Evolutionary conservation across 2,797 vertebrate genomes (phyloP).

Genomic region (Hypotaenidia philippensis): DNA sequence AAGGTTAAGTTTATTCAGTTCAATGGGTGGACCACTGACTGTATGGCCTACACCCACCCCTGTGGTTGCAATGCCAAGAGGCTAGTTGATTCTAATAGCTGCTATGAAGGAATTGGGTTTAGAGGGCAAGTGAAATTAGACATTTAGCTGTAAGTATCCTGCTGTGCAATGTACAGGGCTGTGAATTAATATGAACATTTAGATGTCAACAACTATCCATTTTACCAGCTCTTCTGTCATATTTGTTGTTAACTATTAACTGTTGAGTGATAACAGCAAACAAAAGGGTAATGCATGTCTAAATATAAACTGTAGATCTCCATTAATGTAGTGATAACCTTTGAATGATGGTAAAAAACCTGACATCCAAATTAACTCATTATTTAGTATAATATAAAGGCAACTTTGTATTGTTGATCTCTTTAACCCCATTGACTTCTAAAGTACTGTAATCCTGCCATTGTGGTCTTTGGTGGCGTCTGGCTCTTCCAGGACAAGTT

Average conservation of each 20-base stretch:
- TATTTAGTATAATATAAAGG: neutral
- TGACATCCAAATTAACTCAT: neutral
- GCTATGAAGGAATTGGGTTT: neutral
- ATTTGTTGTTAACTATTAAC: neutral
- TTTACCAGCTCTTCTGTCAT: neutral
- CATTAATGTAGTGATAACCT: neutral
- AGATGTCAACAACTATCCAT: neutral
- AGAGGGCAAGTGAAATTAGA: neutral
- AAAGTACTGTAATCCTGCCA: neutral
- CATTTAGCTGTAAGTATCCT: neutral
- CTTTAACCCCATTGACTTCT: neutral
- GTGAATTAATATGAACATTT: neutral
- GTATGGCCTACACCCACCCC: too few relatives aligned
- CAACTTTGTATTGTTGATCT: neutral
- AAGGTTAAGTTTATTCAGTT: neutral
- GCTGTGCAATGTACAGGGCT: neutral
- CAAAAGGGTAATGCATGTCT: neutral
- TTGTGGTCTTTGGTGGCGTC: neutral
- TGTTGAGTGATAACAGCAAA: neutral
- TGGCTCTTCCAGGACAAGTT: neutral
- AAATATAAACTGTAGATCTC: neutral
- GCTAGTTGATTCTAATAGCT: neutral
- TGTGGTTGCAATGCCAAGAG: neutral
- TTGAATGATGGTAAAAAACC: neutral
- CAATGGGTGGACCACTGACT: neutral